phyloP scores from a whole-genome alignment of 2,113 vertebrate genomes.

The Gasterosteus nipponicus region DNA sequence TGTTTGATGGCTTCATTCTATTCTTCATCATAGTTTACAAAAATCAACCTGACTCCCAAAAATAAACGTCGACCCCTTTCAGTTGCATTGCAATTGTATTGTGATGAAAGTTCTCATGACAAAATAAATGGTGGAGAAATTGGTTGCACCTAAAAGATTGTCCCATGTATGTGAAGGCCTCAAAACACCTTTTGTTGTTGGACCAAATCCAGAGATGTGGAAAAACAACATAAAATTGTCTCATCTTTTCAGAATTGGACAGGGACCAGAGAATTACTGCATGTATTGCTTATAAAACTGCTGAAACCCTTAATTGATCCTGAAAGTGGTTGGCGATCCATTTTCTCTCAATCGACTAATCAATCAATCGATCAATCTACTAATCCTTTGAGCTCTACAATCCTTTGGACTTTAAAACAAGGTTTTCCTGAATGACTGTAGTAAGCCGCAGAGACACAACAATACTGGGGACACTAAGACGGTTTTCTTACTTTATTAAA shows the following conservation, averaged over 20 bases:
- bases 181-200: no score
- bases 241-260: background rate
- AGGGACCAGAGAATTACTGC: background rate
- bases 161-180: no score
- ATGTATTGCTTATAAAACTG: slow-evolving; percentile 12
- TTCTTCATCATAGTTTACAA: background rate
- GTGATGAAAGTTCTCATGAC: background rate
- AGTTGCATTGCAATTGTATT: background rate
- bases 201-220: background rate
- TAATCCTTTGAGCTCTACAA: slow-evolving; percentile 11
- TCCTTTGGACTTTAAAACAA: slow-evolving; percentile 5
- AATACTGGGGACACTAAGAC: slow-evolving; percentile 30
- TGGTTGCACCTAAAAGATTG: no score
- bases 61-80: background rate
- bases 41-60: background rate
- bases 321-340: background rate
- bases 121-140: no score
- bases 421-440: slow-evolving; percentile 1
- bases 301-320: background rate
- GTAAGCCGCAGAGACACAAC: slow-evolving; percentile 23
- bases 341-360: slow-evolving; percentile 1
- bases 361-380: background rate
- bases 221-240: background rate
- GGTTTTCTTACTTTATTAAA: slow-evolving; percentile 27
- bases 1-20: background rate